Percentiles rank a stretch among this genome's conserved stretches.
Evolutionary conservation across 2,797 vertebrate genomes (phyloP).

Genomic region (Buphagus erythrorhynchus): DNA sequence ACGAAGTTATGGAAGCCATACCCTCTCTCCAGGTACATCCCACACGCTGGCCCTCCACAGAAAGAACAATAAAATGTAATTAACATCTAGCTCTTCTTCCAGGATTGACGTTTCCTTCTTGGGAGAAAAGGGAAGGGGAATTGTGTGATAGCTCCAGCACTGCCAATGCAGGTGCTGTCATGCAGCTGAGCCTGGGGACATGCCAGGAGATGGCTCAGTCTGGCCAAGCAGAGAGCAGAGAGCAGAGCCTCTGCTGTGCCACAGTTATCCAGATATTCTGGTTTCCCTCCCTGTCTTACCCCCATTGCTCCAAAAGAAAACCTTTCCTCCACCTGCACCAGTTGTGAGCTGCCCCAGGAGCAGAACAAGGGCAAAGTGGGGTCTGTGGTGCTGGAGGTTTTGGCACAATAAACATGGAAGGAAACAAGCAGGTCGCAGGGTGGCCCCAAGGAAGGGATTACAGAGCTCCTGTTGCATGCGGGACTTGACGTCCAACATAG

Average conservation of each 20-base stretch:
- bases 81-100: background rate
- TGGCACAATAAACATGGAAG: background rate
- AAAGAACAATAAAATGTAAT: background rate
- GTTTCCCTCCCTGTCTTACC: background rate
- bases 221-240: background rate
- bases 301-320: background rate
- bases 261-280: fast-evolving
- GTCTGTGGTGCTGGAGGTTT: background rate
- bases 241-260: background rate
- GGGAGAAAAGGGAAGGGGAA: background rate
- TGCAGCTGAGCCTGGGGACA: background rate
- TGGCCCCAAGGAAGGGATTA: background rate
- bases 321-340: background rate
- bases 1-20: background rate
- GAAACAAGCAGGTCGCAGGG: fast-evolving
- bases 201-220: background rate
- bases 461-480: background rate
- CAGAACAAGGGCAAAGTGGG: background rate
- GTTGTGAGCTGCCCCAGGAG: background rate
- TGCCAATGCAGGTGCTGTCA: background rate
- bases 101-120: background rate
- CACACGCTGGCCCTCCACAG: background rate
- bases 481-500: background rate
- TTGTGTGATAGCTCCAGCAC: background rate
- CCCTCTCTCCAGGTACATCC: background rate